A percentile compares a stretch with the other conserved stretches of the same genome.
Evolutionary conservation across 2,113 vertebrate species (phyloP).

Genomic region (Ameiurus melas): DNA sequence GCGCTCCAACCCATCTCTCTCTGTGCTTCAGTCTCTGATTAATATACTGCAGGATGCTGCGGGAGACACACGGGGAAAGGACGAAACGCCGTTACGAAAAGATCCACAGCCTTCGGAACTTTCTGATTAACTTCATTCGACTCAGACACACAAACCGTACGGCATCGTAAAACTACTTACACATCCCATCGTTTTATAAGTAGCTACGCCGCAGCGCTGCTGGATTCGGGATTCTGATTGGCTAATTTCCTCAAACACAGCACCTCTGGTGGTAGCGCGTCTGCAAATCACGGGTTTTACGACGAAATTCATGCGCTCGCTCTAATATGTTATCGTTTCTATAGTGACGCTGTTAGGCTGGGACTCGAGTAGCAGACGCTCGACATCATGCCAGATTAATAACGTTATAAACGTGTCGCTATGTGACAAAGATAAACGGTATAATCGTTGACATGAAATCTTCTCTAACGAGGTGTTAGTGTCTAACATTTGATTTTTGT

Average conservation of each 20-base stretch:
- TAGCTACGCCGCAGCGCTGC: neutral
- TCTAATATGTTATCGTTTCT: neutral
- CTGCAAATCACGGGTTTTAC: neutral
- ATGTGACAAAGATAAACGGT: neutral
- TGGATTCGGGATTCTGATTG: neutral
- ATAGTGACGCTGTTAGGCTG: neutral
- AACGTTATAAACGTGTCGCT: neutral
- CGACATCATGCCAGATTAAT: neutral
- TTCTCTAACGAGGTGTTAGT: neutral
- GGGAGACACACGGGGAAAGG: neutral
- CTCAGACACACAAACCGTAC: neutral
- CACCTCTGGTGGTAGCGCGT: neutral
- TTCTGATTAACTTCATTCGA: neutral
- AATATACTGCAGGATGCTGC: conserved; percentile 89
- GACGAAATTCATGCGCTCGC: neutral
- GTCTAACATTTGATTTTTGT: neutral
- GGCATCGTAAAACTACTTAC: neutral
- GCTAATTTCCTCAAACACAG: neutral
- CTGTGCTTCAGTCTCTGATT: conserved; percentile 89
- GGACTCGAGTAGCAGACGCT: neutral
- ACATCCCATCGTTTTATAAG: too few species aligned
- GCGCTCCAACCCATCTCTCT: conserved; percentile 87
- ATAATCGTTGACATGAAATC: neutral
- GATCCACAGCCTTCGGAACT: neutral
- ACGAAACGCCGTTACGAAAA: neutral